Evolutionary conservation across 2,888 invertebrate genomes (phyloP), one percentile per base, ranked within the genome.

Genomic region (Atrina japonica): DNA sequence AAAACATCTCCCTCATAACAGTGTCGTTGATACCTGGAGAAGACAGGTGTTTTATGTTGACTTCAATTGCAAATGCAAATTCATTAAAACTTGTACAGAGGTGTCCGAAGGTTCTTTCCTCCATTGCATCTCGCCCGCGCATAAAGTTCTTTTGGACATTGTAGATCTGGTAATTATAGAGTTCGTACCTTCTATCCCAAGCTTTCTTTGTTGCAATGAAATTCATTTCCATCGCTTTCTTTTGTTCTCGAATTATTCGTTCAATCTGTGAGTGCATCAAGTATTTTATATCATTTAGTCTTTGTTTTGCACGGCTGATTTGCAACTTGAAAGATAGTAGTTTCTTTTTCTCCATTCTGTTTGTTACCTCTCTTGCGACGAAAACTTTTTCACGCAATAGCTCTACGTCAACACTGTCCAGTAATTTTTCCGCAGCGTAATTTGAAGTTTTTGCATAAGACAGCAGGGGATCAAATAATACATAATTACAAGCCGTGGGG

Each of bases 381-480:
- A 64, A 29, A 9, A 80, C 70, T 18, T 76, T 78, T 6, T 63
- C 18, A 5, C 71, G 40, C 3, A 86, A 69, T 3, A 49, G 16
- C 0, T 30, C 40, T 18, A 71, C 59, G 6, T 76, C 60, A 2
- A 75, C 52, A 9, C 76, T 56, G 6, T 78, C 70, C 21, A 84
- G 72, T 7, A 85, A 63, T 18, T 77, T 71, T 49, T 78, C 77
- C 0, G 77, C 79, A 25, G 83, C 78, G 61, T 78, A 83, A 29
- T 74, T 73, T 6, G 87, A 85, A 0, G 81, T 83, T 14, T 82
- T 80, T 35, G 83, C 85, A 61, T 84, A 86, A 5, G 86, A 86
- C 41, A 88, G 58, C 2, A 81, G 73, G 0, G 86, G 84, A 43
- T 86, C 84, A 55, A 80, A 88, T 23, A 83, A 59, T 7, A 77